These are phyloP conservation scores for Neolamprologus toae DNA, from an alignment of 2,113 vertebrate genomes.

Conservation along the genomic window DNA sequence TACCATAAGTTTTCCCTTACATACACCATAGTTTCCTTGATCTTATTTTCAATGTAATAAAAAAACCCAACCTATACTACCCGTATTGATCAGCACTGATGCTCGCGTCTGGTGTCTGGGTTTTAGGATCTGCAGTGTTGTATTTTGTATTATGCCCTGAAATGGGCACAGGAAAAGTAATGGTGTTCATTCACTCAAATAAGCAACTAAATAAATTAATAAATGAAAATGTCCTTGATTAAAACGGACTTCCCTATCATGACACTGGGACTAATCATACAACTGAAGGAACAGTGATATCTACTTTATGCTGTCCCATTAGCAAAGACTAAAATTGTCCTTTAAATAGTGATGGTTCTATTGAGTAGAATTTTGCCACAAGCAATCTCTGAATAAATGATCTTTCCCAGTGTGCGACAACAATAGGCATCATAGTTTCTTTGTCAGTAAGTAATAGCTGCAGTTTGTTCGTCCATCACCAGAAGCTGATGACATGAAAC, in stretches of 20 bases:
- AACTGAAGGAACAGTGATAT: neutral
- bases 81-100: neutral
- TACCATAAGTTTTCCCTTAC: neutral
- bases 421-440: neutral
- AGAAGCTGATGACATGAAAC: neutral
- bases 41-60: neutral
- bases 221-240: neutral
- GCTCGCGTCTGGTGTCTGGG: neutral
- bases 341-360: neutral
- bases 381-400: neutral
- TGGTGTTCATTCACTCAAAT: neutral
- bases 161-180: neutral
- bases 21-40: neutral
- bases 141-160: neutral
- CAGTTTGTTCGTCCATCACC: neutral
- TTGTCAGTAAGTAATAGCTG: neutral
- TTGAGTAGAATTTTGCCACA: neutral
- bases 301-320: neutral
- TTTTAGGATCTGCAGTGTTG: neutral
- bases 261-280: neutral
- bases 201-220: neutral
- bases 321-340: neutral
- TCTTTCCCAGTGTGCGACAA: neutral
- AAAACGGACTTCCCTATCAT: neutral
- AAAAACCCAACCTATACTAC: accelerated